These are phyloP conservation scores for Anagrus nilaparvatae DNA, from an alignment of 1,140 invertebrate species.

Conservation along the genomic window DNA sequence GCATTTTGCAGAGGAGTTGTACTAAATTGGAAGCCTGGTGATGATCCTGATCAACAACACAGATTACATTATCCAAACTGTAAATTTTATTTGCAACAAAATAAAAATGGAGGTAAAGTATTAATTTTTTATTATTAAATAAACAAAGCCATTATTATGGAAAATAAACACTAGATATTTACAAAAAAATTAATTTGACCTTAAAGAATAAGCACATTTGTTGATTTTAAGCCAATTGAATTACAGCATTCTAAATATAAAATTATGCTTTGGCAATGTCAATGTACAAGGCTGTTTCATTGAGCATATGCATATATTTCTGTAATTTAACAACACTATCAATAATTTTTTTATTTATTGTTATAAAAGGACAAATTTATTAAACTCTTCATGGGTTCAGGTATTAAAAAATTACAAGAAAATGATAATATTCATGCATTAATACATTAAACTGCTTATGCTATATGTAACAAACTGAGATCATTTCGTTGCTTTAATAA, in stretches of 20 bases:
- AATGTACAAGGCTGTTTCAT: slow-evolving; percentile 4
- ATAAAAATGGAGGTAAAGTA: slow-evolving; percentile 29
- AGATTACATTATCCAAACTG: slow-evolving; percentile 59
- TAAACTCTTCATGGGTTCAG: slow-evolving; percentile 16
- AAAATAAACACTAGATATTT: not conserved
- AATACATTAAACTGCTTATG: too few species aligned
- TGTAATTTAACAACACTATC: slow-evolving; percentile 10
- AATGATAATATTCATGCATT: too few species aligned
- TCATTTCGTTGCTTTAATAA: too few species aligned
- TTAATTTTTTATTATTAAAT: slow-evolving; percentile 4
- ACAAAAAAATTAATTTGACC: not conserved
- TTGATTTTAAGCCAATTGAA: slow-evolving; percentile 13
- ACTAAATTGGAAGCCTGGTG: slow-evolving; percentile 60
- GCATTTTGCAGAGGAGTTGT: slow-evolving; percentile 68
- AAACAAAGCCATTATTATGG: slow-evolving; percentile 11
- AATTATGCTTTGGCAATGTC: slow-evolving; percentile 17
- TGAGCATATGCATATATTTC: slow-evolving; percentile 8
- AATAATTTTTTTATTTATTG: slow-evolving; percentile 13
- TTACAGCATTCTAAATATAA: slow-evolving; percentile 17
- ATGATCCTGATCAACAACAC: slow-evolving; percentile 69
- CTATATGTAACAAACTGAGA: too few species aligned
- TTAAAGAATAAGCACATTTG: too few species aligned
- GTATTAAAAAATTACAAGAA: slow-evolving; percentile 6
- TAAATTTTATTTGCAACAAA: slow-evolving; percentile 42
- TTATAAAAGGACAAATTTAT: slow-evolving; percentile 1